Evolutionary conservation across 2,797 vertebrate genomes (phyloP).

Genomic region (Pseudopleuronectes americanus): DNA sequence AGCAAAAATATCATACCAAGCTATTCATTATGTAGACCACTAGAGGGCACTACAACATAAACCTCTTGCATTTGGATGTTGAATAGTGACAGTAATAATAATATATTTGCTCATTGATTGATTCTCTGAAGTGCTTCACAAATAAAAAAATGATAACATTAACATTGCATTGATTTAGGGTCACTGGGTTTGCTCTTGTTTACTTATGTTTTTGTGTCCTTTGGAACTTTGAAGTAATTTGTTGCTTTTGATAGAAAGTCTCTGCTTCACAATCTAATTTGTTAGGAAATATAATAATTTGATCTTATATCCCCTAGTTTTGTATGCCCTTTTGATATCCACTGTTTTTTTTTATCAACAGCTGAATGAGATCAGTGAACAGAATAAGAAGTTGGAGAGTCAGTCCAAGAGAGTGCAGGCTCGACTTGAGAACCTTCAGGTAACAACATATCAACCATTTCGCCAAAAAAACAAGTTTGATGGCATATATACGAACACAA

Average conservation of each 20-base stretch:
- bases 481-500: background rate
- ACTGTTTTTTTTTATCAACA: slow-evolving; percentile 67
- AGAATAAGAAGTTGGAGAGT: slow-evolving; percentile 87
- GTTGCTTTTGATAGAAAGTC: background rate
- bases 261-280: background rate
- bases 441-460: slow-evolving; percentile 54
- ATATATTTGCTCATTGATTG: background rate
- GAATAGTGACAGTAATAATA: background rate
- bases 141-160: too few relatives aligned
- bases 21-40: slow-evolving; percentile 33
- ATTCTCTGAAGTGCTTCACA: too few relatives aligned
- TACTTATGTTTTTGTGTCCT: background rate
- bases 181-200: background rate
- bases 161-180: background rate
- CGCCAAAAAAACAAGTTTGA: background rate
- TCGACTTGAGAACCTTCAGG: slow-evolving; percentile 92
- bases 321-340: background rate
- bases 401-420: slow-evolving; percentile 89
- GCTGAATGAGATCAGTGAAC: slow-evolving; percentile 86
- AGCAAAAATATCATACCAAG: background rate
- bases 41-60: slow-evolving; percentile 57
- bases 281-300: background rate
- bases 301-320: background rate
- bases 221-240: background rate
- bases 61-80: background rate